These are phyloP conservation scores for Pasiphila rectangulata DNA, from an alignment of 2,888 invertebrate species.

Conservation along the genomic window DNA sequence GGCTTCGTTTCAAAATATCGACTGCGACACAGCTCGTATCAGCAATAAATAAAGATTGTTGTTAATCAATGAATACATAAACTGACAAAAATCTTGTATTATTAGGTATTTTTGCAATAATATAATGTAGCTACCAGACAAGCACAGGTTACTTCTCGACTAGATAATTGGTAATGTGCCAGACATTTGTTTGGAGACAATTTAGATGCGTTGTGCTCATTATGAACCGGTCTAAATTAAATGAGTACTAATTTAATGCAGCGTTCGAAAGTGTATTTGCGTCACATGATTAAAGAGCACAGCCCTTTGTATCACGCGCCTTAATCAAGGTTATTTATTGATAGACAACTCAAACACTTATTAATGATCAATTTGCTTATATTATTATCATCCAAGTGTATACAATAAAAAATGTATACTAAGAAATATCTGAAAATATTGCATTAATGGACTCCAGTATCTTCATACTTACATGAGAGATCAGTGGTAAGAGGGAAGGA, in stretches of 20 bases:
- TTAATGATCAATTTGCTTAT: no score
- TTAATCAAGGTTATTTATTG: background rate
- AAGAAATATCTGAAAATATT: no score
- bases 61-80: slow-evolving; percentile 37
- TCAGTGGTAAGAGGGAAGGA: no score
- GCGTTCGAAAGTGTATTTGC: slow-evolving; percentile 10
- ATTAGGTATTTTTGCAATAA: slow-evolving; percentile 22
- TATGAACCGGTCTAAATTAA: slow-evolving; percentile 39
- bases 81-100: slow-evolving; percentile 28
- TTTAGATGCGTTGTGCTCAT: slow-evolving; percentile 49
- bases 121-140: slow-evolving; percentile 12
- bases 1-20: slow-evolving; percentile 61
- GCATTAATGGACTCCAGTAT: no score
- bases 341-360: background rate
- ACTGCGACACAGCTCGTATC: slow-evolving; percentile 46
- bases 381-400: no score
- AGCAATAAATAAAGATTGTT: slow-evolving; percentile 40
- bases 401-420: no score
- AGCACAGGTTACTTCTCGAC: slow-evolving; percentile 24
- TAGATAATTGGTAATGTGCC: slow-evolving; percentile 51
- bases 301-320: slow-evolving; percentile 12
- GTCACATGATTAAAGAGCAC: slow-evolving; percentile 28
- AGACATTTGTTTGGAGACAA: slow-evolving; percentile 55
- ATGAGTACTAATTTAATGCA: slow-evolving; percentile 26
- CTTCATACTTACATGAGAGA: no score